Evolutionary conservation across 1,140 invertebrate genomes (phyloP).

Genomic region (Eurosta solidaginis): DNA sequence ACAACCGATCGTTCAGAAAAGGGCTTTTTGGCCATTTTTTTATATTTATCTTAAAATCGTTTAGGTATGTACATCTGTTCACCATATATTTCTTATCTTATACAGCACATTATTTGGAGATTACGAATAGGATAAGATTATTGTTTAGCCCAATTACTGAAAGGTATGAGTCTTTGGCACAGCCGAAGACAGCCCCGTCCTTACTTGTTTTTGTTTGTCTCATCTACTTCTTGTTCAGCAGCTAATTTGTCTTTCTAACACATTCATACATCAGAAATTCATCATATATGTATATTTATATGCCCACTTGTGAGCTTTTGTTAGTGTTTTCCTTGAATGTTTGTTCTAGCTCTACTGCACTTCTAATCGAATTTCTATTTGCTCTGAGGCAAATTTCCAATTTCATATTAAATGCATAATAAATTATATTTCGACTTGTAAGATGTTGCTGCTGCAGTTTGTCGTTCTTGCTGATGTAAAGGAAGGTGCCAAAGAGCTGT

Average conservation of each 20-base stretch:
- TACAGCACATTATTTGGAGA: too few relatives aligned
- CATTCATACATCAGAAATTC: neutral
- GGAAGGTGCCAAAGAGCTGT: neutral
- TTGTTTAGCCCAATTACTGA: too few relatives aligned
- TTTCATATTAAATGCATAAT: conserved; percentile 30
- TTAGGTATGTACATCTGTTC: too few relatives aligned
- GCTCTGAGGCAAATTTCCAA: conserved; percentile 29
- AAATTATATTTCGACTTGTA: conserved; percentile 26
- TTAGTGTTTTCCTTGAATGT: neutral
- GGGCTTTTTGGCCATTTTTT: too few relatives aligned
- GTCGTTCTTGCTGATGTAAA: neutral
- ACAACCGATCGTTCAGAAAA: too few relatives aligned
- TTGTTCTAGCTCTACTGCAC: conserved; percentile 4
- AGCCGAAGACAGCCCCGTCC: too few relatives aligned
- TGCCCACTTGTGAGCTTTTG: neutral
- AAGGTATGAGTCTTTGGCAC: too few relatives aligned
- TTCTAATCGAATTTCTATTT: conserved; percentile 30
- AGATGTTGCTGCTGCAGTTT: neutral
- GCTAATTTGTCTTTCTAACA: conserved; percentile 7
- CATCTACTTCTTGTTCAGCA: conserved; percentile 4
- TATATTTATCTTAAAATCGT: too few relatives aligned
- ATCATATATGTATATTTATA: neutral
- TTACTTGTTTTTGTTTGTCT: neutral
- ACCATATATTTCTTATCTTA: too few relatives aligned
- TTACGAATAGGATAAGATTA: too few relatives aligned